Base-by-base conservation (phyloP, 1,140 invertebrate species). In the Brachionus koreanus region DNA sequence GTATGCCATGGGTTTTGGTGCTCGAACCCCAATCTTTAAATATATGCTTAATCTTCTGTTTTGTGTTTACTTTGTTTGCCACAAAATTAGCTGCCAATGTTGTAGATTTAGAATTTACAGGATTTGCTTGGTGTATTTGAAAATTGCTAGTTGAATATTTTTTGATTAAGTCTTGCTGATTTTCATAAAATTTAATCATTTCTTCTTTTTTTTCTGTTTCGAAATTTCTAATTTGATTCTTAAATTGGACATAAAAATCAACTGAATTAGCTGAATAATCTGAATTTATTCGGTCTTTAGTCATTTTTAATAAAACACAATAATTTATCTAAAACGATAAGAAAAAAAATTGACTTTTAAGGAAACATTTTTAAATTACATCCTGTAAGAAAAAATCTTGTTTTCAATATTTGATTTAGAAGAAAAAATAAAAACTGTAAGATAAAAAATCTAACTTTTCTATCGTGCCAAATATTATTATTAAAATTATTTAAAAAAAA, bases 1-100 rank as follows among this genome's bases (percentile, higher is more conserved):
- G 76, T 79, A 79, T 63, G 9, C 49, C 76, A 43, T 79, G 76
- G 19, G 76, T 61, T 9, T 49, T 61, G 37, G 76, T 61, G 19
- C 35, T 79, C 0, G 49, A 79, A 9, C 35, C 49, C 76, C 76
- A 79, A 25, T 79, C 23, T 0, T 13, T 2, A 13, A 79, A 9
- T 37, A 42, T 79, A n/a, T 79, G 19, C 13, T 61, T 79, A 25
- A 79, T 39, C 29, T 46, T 35, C 23, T 74, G 23, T 46, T 0
- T 74, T 69, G 65, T n/a, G 29, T 12, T 35, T 7, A 39, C 37
- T 69, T 35, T 69, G 16, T 3, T 33, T 37, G 35, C 7, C n/a
- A 19, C 16, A 16, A 33, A 19, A 9, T 19, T 42, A 23, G 16
- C 9, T 10, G 67, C 23, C 10, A 9, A 12, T 72, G 39, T n/a